Evolutionary conservation across 1,140 invertebrate genomes (phyloP).

Genomic region (Leptinotarsa defecta): DNA sequence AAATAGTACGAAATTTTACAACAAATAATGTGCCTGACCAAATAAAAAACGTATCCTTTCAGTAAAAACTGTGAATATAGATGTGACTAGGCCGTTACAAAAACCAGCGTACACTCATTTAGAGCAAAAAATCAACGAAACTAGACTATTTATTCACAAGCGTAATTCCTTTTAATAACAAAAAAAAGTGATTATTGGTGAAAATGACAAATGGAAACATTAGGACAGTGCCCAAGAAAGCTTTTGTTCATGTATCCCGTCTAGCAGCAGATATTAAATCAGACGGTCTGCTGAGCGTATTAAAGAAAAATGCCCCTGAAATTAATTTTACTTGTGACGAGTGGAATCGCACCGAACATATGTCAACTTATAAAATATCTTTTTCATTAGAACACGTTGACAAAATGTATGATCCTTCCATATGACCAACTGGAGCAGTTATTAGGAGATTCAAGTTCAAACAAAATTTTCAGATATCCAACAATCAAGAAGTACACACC

Average conservation of each 20-base stretch:
- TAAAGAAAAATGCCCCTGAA: constrained; percentile 1
- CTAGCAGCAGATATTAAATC: not conserved
- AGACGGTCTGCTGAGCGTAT: not conserved
- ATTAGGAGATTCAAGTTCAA: not conserved
- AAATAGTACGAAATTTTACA: not conserved
- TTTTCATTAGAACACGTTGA: constrained; percentile 1
- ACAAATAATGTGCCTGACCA: constrained; percentile 11
- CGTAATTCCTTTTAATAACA: not conserved
- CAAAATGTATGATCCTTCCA: not conserved
- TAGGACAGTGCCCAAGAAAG: not conserved
- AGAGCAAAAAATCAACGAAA: not conserved
- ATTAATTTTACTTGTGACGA: not conserved
- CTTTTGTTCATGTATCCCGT: not conserved
- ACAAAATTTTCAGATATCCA: not conserved
- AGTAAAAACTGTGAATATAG: constrained; percentile 1
- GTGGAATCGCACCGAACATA: not conserved
- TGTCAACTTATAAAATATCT: not conserved
- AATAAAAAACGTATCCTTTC: constrained; percentile 5
- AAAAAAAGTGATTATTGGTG: not conserved
- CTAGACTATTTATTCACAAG: not conserved
- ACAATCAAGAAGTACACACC: not conserved
- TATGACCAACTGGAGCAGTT: not conserved
- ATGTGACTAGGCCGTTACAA: not conserved
- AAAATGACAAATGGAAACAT: not conserved
- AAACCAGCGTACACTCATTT: not conserved